phyloP scores from a whole-genome alignment of 2,113 vertebrate species.

The Stegostoma tigrinum region DNA sequence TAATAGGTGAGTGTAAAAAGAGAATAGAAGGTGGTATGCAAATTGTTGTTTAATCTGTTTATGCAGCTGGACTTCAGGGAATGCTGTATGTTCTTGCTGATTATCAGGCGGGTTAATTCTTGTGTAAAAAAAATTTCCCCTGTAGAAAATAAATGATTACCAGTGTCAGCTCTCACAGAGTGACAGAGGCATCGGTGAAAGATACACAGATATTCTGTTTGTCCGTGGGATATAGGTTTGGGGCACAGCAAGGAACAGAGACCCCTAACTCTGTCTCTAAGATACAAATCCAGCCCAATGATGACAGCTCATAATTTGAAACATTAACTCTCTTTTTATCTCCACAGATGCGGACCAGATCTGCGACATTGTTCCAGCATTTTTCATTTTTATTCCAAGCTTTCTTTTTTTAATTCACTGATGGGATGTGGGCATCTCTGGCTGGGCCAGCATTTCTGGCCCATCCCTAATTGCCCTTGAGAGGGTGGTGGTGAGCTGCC shows the following conservation, averaged over 20 bases:
- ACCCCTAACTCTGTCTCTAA: neutral
- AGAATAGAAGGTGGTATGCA: slow-evolving; percentile 62
- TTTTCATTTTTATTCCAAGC: too few relatives aligned
- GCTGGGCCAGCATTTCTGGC: too few relatives aligned
- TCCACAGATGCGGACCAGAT: too few relatives aligned
- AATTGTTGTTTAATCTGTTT: slow-evolving; percentile 63
- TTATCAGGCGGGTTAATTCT: slow-evolving; percentile 61
- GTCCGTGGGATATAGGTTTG: neutral
- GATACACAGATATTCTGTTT: slow-evolving; percentile 38
- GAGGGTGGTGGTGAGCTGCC: too few relatives aligned
- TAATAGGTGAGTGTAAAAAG: slow-evolving; percentile 46
- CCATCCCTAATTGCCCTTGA: too few relatives aligned
- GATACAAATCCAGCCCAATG: neutral
- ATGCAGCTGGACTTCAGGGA: slow-evolving; percentile 52
- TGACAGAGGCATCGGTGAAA: neutral
- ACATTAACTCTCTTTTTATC: neutral
- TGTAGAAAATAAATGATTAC: neutral
- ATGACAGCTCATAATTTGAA: neutral
- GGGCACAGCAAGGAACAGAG: neutral
- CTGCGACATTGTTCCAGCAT: too few relatives aligned
- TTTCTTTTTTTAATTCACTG: too few relatives aligned
- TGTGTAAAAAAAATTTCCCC: slow-evolving; percentile 40
- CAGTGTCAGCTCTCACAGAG: neutral
- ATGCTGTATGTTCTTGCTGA: slow-evolving; percentile 72
- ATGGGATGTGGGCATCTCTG: too few relatives aligned